Conservation (phyloP, 1,140 invertebrate genomes). For the Drosophila bocqueti region DNA sequence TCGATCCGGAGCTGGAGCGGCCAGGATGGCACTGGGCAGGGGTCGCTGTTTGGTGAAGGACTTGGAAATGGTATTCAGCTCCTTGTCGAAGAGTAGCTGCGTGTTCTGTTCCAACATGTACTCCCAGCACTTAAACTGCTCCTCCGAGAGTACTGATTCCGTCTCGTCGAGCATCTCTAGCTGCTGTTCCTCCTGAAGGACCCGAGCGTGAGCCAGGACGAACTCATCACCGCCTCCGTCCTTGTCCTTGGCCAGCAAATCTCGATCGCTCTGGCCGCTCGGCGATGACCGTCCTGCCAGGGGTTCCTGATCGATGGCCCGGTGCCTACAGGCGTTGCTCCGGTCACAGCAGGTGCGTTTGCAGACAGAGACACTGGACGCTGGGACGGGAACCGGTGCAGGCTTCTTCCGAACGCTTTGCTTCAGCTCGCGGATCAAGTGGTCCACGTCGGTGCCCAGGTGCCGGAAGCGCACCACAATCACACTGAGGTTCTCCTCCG, state of each 20-base stretch:
- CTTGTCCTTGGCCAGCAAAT: constrained; percentile 84
- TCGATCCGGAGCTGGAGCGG: constrained; percentile 61
- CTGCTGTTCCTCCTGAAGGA: constrained; percentile 86
- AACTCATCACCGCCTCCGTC: constrained; percentile 59
- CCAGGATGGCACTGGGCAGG: constrained; percentile 72
- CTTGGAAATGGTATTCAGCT: constrained; percentile 92
- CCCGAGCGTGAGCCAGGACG: constrained; percentile 73
- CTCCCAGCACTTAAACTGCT: constrained; percentile 96
- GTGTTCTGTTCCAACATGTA: constrained; percentile 97
- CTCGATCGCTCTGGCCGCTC: constrained; percentile 91
- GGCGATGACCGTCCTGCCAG: constrained; percentile 91
- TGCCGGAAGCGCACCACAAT: constrained; percentile 90
- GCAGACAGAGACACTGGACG: constrained; percentile 82
- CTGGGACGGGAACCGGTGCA: constrained; percentile 80
- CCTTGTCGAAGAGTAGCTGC: constrained; percentile 94
- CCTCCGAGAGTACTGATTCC: constrained; percentile 89
- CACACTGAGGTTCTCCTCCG: constrained; percentile 92
- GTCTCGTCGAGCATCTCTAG: constrained; percentile 88
- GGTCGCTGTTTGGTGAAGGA: constrained; percentile 86
- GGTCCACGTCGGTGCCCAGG: constrained; percentile 88
- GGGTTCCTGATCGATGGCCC: constrained; percentile 64
- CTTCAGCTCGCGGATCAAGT: constrained; percentile 90
- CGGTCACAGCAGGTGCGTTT: constrained; percentile 88
- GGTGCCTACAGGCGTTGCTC: constrained; percentile 88
- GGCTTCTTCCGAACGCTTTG: constrained; percentile 88